Evolutionary conservation across 2,797 vertebrate species (phyloP), one percentile per base, ranked within the genome.

Genomic region (Dicrostonyx torquatus): DNA sequence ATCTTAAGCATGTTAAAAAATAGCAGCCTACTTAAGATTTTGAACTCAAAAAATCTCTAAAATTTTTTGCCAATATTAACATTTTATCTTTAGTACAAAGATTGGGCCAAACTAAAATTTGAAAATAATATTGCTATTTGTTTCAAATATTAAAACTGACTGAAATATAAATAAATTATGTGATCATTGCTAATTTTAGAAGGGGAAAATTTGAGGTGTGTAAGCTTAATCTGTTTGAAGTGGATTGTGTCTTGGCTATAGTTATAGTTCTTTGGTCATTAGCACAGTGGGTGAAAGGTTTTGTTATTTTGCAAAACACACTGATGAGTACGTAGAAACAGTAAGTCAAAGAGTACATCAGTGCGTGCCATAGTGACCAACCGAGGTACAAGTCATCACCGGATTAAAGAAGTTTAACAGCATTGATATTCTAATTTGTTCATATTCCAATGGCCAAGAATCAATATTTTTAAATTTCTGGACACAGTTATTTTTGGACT

Each of bases 401-500:
- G 55, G 89, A 88, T 85, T 76, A n/a, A n/a, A 22, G 60, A 94
- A 87, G 4, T 37, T 11, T 89, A 55, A 78, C 1, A 10, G 15
- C 15, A 68, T 15, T 55, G 15, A n/a, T 73, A 7, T 60, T 53
- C 10, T 31, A 31, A 8, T 78, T 45, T 97, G 10, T 29, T 55
- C 29, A 85, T 48, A 82, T 45, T 34, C 0, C 6, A 31, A 12
- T 76, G 2, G 24, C 34, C 10, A 66, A 14, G 58, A 37, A 76
- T 1, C n/a, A 2, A 53, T 13, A 75, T 50, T 90, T 78, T 24
- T 66, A 78, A 72, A 75, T 80, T 89, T 82, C 20, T 45, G 34
- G 5, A 83, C 2, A 5, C 92, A 31, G 48, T 95, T 92, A 48
- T 80, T 85, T 85, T 93, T 86, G 31, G 91, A 75, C 20, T 82